phyloP scores from a whole-genome alignment of 2,797 vertebrate genomes.

The Tinamus major region DNA sequence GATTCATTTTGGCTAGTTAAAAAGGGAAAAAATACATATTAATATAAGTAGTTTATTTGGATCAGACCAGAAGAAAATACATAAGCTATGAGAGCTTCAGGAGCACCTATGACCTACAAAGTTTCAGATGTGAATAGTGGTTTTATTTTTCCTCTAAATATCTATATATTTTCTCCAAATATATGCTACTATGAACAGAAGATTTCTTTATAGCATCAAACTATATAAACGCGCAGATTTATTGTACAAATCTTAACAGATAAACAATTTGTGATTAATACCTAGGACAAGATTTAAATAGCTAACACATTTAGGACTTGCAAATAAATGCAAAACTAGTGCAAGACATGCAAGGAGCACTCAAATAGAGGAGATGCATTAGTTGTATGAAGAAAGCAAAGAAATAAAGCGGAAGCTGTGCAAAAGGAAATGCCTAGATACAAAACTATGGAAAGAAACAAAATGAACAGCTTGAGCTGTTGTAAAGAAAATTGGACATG shows the following conservation, averaged over 20 bases:
- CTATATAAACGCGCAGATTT: neutral
- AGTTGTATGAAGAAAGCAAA: neutral
- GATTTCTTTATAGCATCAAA: neutral
- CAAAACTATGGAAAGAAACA: neutral
- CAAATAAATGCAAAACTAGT: neutral
- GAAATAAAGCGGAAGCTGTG: neutral
- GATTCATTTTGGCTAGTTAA: fast-evolving
- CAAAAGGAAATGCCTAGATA: neutral
- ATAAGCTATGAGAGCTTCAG: neutral
- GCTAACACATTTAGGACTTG: neutral
- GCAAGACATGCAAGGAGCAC: neutral
- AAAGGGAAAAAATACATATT: neutral
- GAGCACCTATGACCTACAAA: neutral
- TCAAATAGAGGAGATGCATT: neutral
- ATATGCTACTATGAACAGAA: neutral
- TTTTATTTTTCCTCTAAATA: neutral
- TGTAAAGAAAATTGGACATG: neutral
- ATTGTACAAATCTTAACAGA: neutral
- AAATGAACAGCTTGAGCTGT: neutral
- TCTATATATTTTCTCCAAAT: neutral
- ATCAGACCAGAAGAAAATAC: neutral
- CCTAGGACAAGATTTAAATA: neutral
- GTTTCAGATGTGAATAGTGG: neutral
- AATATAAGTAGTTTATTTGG: neutral
- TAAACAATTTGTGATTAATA: neutral